Evolutionary conservation across 2,113 vertebrate species (phyloP).

Genomic region (Xenopus tropicalis): DNA sequence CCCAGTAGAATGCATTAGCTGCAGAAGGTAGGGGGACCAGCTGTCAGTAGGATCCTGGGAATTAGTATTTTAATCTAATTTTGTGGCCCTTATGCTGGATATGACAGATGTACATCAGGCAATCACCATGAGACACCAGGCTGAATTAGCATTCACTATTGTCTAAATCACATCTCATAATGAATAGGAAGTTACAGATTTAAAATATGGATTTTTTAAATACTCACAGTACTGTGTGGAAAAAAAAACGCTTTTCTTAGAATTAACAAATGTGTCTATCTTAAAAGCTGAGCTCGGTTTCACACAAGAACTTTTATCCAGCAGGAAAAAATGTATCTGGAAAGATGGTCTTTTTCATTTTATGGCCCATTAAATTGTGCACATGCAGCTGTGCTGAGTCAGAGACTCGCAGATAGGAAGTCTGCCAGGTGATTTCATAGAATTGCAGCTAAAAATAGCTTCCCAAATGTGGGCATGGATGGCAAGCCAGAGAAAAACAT

Average conservation of each 20-base stretch:
- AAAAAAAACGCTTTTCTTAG: neutral
- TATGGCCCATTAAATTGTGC: constrained; percentile 34
- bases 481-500: constrained; percentile 15
- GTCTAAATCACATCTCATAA: too few relatives aligned
- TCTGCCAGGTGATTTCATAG: constrained; percentile 39
- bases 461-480: constrained; percentile 17
- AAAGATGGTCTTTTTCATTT: constrained; percentile 40
- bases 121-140: too few relatives aligned
- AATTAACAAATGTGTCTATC: neutral
- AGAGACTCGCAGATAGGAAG: constrained; percentile 28
- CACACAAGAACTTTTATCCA: constrained; percentile 23
- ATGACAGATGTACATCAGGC: too few relatives aligned
- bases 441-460: constrained; percentile 27
- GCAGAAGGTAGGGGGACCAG: too few relatives aligned
- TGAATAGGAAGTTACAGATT: too few relatives aligned
- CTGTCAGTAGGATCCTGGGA: too few relatives aligned
- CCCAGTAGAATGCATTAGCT: too few relatives aligned
- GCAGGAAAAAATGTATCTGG: constrained; percentile 15
- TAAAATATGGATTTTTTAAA: too few relatives aligned
- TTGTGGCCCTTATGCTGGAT: too few relatives aligned
- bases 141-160: too few relatives aligned
- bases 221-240: too few relatives aligned
- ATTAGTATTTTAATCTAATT: too few relatives aligned
- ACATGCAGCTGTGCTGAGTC: constrained; percentile 42
- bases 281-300: neutral